Evolutionary conservation across 2,888 invertebrate species (phyloP), one percentile per base, ranked within the genome.

Genomic region (Miltochrista miniata): DNA sequence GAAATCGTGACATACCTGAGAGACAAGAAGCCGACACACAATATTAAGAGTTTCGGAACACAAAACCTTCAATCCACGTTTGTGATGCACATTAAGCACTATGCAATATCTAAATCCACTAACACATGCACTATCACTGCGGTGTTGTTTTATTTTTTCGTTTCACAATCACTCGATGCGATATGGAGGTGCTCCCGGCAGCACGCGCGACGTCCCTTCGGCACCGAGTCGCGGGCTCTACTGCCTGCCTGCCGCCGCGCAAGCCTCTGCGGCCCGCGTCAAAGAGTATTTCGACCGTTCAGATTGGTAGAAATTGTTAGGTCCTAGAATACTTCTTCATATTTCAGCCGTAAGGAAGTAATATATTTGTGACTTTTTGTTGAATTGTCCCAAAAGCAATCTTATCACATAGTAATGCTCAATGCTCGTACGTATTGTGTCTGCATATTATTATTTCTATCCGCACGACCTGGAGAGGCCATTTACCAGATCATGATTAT

Each of bases 201-300:
- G 51, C 54, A 67, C 67, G 68, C 72, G 68, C 73, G 71, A 73
- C 84, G 81, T 76, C 75, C 78, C 62, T 59, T 56, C 77, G 57
- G 61, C 76, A 62, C 78, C 67, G 68, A 60, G 70, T 66, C 87
- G 68, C 89, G 85, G 74, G 63, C 66, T 69, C 65, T 68, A 89
- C 90, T 88, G 81, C 33, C 46, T 42, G 35, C 36, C 64, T 62
- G 70, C 76, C 73, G 74, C 77, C 81, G 87, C 88, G 87, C 89
- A 87, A 81, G 78, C 81, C 81, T 81, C 81, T 75, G 76, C 82
- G 76, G 79, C 61, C 66, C 75, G 72, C 70, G 81, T 78, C 82
- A 81, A 75, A 82, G 76, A 84, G 74, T 79, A 79, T 67, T 69
- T 70, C 70, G 69, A 70, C 76, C 74, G 69, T 70, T 68, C 59